Percentiles rank a stretch among this genome's conserved stretches.
Conservation (phyloP, 2,797 vertebrate genomes). For the Galago senegalensis region DNA sequence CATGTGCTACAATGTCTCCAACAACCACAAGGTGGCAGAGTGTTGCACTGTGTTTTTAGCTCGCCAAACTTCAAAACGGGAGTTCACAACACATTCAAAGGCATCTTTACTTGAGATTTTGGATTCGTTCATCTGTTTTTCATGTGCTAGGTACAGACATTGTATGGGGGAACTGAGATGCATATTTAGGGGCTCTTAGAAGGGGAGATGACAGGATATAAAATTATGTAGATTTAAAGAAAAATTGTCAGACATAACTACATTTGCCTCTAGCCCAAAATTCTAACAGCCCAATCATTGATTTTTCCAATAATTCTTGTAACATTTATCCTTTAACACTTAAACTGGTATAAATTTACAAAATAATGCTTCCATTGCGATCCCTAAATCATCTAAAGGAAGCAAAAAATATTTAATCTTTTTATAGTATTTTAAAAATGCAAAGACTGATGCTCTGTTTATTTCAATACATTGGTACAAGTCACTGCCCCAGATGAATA, state of each 20-base stretch:
- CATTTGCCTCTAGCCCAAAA: conserved; percentile 46
- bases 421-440: conserved; percentile 4
- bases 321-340: background rate
- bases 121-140: conserved; percentile 73
- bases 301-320: background rate
- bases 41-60: conserved; percentile 49
- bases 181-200: conserved; percentile 62
- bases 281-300: background rate
- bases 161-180: conserved; percentile 40
- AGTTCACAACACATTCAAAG: conserved; percentile 37
- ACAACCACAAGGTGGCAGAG: conserved; percentile 87
- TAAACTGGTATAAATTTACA: conserved; percentile 15
- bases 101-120: conserved; percentile 66
- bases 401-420: background rate
- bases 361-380: background rate
- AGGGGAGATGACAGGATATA: conserved; percentile 54
- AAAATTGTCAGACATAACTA: conserved; percentile 59
- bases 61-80: conserved; percentile 31
- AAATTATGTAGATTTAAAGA: conserved; percentile 73
- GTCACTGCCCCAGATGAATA: background rate
- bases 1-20: conserved; percentile 68
- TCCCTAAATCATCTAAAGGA: background rate
- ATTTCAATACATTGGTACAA: background rate
- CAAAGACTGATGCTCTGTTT: background rate
- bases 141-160: conserved; percentile 68